Evolutionary conservation across 2,113 vertebrate species (phyloP), one percentile per base, ranked within the genome.

Genomic region (Nyctibius bracteatus): DNA sequence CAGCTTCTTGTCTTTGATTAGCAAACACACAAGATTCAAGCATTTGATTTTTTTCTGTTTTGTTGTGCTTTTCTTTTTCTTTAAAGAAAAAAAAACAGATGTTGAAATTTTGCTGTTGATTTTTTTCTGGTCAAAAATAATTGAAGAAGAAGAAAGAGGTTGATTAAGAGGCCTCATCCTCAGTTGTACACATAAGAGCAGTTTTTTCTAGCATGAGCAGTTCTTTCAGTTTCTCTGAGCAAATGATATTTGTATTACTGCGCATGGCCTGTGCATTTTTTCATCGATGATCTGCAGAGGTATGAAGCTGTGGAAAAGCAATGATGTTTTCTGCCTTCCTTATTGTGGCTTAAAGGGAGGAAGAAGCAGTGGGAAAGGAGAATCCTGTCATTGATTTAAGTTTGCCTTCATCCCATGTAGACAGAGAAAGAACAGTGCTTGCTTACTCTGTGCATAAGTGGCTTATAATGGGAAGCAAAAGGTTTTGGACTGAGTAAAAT

Each of bases 381-480:
- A 31, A 61, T 47, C 19, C 47, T 58, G 18, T 30, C n/a, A 33
- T 7, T 55, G 18, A 4, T 55, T 3, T 30, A 44, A 44, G 4
- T 81, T 89, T 74, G 24, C 47, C 18, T 51, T 92, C 35, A 30
- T 70, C 9, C 23, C 6, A 2, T 12, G 1, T 1, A 13, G 66
- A 39, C 37, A 9, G 24, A 70, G 30, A 37, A 78, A 21, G 33
- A 70, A 6, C 5, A 37, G 28, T 43, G 47, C 39, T n/a, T 0
- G 0, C 8, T 63, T 33, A 18, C 2, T 41, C 20, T 37, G 4
- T 51, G 6, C 8, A 1, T 20, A 20, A 49, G 23, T 30, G 10
- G 7, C 30, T 81, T 75, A 11, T 33, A 24, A 33, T 24, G 21
- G 55, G 37, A 62, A 41, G 22, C 2, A 35, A 25, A 49, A 61